phyloP scores from a whole-genome alignment of 2,113 vertebrate species.

The Leptocoma aspasia region DNA sequence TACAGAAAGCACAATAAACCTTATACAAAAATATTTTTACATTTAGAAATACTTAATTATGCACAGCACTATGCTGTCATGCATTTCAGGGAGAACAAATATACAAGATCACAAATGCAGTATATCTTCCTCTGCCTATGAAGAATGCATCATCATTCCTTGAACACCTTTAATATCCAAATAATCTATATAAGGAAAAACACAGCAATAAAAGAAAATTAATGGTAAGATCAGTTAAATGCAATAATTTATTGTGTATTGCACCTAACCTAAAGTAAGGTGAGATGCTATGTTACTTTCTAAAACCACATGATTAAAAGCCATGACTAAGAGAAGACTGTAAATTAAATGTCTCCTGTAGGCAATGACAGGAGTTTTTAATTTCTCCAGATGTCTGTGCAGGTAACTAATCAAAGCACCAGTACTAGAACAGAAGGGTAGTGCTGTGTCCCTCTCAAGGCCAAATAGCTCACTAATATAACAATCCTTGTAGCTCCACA shows the following conservation, averaged over 20 bases:
- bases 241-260: not conserved
- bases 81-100: not conserved
- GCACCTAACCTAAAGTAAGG: not conserved
- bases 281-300: not conserved
- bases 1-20: not conserved
- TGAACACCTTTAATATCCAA: not conserved
- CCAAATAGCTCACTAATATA: not conserved
- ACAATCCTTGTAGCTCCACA: not conserved
- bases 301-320: not conserved
- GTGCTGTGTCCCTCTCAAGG: not conserved
- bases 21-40: not conserved
- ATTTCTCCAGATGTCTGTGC: not conserved
- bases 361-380: not conserved
- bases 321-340: not conserved
- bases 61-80: not conserved
- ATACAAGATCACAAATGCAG: not conserved
- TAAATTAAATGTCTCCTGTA: not conserved
- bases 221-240: not conserved
- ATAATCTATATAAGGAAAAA: not conserved
- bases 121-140: not conserved
- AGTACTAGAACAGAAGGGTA: not conserved
- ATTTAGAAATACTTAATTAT: not conserved
- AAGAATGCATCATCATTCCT: not conserved
- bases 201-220: not conserved
- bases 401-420: not conserved